Conservation (phyloP, 2,888 invertebrate genomes). For the Lasioglossum villosulum region DNA sequence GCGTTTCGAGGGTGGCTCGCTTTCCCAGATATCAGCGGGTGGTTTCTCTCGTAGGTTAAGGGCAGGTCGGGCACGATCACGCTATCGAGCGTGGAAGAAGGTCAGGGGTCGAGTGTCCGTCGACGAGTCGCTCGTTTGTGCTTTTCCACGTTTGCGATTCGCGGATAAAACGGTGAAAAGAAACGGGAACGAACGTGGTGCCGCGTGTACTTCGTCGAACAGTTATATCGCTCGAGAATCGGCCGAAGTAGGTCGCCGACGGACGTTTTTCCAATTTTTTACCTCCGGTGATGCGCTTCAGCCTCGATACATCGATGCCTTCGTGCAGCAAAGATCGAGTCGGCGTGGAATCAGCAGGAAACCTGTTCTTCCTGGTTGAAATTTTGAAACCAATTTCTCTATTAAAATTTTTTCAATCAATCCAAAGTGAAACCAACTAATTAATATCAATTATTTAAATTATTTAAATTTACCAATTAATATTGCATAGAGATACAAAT, state of each 20-base stretch:
- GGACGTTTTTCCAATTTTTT: background rate
- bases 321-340: background rate
- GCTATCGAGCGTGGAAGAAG: constrained; percentile 35
- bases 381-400: background rate
- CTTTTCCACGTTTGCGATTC: constrained; percentile 36
- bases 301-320: background rate
- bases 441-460: too few species aligned
- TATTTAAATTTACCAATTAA: too few species aligned
- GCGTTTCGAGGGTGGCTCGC: constrained; percentile 5
- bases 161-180: constrained; percentile 2
- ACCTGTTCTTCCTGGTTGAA: background rate
- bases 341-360: background rate
- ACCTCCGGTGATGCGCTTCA: background rate
- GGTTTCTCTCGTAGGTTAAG: constrained; percentile 38
- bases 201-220: background rate
- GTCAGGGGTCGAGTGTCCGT: constrained; percentile 48
- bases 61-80: constrained; percentile 42
- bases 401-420: background rate
- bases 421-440: too few species aligned
- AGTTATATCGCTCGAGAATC: background rate
- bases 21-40: background rate
- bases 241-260: constrained; percentile 9
- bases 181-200: constrained; percentile 14
- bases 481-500: too few species aligned
- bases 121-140: constrained; percentile 31